Base-by-base conservation (phyloP, 1,140 invertebrate genomes). In the Agrilus planipennis region DNA sequence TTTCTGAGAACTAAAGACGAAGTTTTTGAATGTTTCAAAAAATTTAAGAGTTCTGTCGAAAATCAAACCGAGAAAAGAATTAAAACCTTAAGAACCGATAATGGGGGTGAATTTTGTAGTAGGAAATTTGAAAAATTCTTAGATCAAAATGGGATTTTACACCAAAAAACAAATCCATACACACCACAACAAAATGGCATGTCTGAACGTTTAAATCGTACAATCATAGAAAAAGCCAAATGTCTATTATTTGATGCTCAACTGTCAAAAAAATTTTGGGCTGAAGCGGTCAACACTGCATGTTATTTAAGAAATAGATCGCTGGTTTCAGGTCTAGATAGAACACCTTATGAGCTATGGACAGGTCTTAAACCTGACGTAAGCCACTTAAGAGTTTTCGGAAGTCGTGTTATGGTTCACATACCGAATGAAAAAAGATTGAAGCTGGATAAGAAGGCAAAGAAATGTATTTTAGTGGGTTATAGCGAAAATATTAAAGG, bases 241-340 rank as follows among this genome's bases (percentile, higher is more conserved):
- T 56, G 57, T 29, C 44, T 70, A 37, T 25, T 70, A 4, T 30
- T 60, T 6, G 55, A 68, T 43, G 50, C 50, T 32, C 36, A 49
- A 9, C 23, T 67, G 7, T 20, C 35, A n/a, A 51, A 53, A 42
- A 36, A 20, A 17, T 60, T 60, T 45, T 67, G 64, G 64, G 63
- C 55, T 19, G 63, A 67, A 41, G 62, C 55, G 10, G 32, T 50
- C 39, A 32, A 38, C 41, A 55, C 58, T 23, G 58, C 55, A 7
- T 40, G 35, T 34, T 57, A 58, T 38, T 29, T 54, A 4, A 50
- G 34, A 34, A 52, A 52, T 28, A 28, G 39, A 25, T 25, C 22
- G 5, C n/a, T n/a, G n/a, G n/a, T n/a, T n/a, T n/a, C n/a, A n/a
- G n/a, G n/a, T n/a, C n/a, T n/a, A n/a, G n/a, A n/a, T n/a, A n/a